A percentile compares a stretch with the other conserved stretches of the same genome.
phyloP scores from a whole-genome alignment of 2,113 vertebrate species.

The Maccullochella peelii region DNA sequence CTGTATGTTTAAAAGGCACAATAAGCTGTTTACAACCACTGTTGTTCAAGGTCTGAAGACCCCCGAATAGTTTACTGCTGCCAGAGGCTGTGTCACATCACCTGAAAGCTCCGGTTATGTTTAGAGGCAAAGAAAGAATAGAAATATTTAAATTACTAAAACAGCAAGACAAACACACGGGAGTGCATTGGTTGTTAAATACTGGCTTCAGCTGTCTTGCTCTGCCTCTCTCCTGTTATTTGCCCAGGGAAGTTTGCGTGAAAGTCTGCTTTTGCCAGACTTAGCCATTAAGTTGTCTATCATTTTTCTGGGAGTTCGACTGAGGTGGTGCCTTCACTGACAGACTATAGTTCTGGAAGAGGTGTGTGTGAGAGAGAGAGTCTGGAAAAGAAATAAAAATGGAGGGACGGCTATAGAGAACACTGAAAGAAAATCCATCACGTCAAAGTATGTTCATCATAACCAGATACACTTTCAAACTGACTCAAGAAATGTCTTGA shows the following conservation, averaged over 20 bases:
- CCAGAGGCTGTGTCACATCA: not conserved
- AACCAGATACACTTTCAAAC: not conserved
- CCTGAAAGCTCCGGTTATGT: not conserved
- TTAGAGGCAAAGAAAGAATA: not conserved
- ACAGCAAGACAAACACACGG: not conserved
- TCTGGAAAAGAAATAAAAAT: not conserved
- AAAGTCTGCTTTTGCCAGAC: slow-evolving; percentile 35
- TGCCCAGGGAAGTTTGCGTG: not conserved
- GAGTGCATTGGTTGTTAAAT: not conserved
- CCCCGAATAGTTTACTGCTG: too few species aligned
- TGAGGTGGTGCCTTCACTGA: slow-evolving; percentile 14
- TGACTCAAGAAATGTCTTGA: not conserved
- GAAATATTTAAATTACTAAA: not conserved
- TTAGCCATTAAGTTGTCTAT: slow-evolving; percentile 26
- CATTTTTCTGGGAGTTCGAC: slow-evolving; percentile 18
- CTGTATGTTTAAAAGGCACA: not conserved
- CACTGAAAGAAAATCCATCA: not conserved
- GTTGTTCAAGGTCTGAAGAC: too few species aligned
- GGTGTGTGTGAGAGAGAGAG: not conserved
- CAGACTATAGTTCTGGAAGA: not conserved
- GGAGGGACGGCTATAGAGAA: not conserved
- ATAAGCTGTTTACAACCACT: not conserved
- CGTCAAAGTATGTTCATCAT: not conserved
- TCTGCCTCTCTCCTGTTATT: slow-evolving; percentile 4
- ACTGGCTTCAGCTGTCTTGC: not conserved